phyloP scores from a whole-genome alignment of 2,113 vertebrate genomes.

The Trichomycterus rosablanca region DNA sequence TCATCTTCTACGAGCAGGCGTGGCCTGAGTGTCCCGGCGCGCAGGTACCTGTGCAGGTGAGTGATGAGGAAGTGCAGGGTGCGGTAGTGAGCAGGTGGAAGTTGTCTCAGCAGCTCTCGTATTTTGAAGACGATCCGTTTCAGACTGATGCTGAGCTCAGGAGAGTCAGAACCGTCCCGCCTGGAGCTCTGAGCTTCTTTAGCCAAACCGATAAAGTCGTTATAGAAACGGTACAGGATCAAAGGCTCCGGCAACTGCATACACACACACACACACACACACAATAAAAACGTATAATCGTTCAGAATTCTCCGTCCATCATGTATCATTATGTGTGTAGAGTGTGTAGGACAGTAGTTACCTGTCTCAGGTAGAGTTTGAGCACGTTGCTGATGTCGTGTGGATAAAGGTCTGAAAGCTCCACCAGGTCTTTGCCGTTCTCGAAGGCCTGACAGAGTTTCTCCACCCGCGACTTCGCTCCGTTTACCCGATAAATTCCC shows the following conservation, averaged over 20 bases:
- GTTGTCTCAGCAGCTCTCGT: slow-evolving; percentile 81
- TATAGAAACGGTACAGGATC: slow-evolving; percentile 89
- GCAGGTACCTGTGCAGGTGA: slow-evolving; percentile 69
- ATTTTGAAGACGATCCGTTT: slow-evolving; percentile 83
- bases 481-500: slow-evolving; percentile 96
- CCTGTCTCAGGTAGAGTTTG: slow-evolving; percentile 95
- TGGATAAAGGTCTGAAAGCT: slow-evolving; percentile 87
- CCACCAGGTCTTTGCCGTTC: slow-evolving; percentile 93
- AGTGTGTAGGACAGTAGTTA: slow-evolving; percentile 46
- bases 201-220: slow-evolving; percentile 87
- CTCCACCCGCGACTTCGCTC: slow-evolving; percentile 92
- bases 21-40: no score
- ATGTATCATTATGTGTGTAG: background rate
- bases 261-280: no score
- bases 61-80: slow-evolving; percentile 85
- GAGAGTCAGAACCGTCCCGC: slow-evolving; percentile 72
- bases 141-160: slow-evolving; percentile 69
- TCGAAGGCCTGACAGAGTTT: slow-evolving; percentile 97
- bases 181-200: slow-evolving; percentile 80
- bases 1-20: no score
- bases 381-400: slow-evolving; percentile 98
- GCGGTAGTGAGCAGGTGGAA: slow-evolving; percentile 82
- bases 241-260: slow-evolving; percentile 89
- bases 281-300: no score
- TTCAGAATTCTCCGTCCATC: no score